Percentiles rank a stretch among this genome's conserved stretches.
Evolutionary conservation across 23 tunicate species (phyloP).

Genomic region (Styela clava): DNA sequence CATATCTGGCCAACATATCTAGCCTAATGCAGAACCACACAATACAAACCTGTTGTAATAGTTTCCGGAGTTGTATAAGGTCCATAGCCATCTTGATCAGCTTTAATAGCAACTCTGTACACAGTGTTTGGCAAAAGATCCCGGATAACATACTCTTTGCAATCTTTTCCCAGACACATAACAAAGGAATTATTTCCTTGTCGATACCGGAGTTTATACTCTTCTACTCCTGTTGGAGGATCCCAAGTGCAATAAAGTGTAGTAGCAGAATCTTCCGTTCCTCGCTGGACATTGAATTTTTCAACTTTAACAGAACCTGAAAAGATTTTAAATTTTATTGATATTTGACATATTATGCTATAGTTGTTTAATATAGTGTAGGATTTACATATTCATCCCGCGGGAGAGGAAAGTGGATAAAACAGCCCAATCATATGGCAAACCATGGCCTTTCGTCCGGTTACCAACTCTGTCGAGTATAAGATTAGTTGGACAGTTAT

Average conservation of each 20-base stretch:
- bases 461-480: no score
- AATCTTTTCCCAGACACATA: background rate
- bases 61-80: background rate
- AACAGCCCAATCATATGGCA: no score
- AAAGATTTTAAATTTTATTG: background rate
- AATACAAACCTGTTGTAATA: background rate
- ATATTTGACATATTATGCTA: no score
- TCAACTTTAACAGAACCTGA: background rate
- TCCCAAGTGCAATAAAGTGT: background rate
- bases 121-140: background rate
- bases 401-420: no score
- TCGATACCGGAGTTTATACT: background rate
- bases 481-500: no score
- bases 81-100: background rate
- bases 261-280: background rate
- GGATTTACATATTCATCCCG: no score
- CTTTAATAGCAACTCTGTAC: background rate
- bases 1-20: no score
- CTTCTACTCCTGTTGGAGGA: background rate
- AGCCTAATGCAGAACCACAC: no score
- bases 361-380: no score
- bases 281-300: background rate
- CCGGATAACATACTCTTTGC: background rate
- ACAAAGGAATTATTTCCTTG: background rate
- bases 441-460: no score